phyloP scores from a whole-genome alignment of 23 tunicate genomes.

The Oikopleura dioica region DNA sequence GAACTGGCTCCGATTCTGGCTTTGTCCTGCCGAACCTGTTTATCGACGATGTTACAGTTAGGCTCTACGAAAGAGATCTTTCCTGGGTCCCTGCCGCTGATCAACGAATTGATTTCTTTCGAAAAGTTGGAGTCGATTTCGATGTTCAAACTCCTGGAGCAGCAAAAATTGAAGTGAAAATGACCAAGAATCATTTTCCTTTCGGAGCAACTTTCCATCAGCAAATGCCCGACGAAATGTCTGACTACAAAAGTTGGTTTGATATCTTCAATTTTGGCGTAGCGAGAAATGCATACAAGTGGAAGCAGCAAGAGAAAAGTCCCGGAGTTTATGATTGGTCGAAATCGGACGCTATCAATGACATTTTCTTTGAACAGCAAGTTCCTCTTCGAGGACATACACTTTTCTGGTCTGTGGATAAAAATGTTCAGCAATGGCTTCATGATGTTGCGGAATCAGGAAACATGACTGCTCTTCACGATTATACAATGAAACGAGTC shows the following conservation, averaged over 20 bases:
- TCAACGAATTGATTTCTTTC: background rate
- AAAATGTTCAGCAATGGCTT: slow-evolving; percentile 1
- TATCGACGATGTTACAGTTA: background rate
- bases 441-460: background rate
- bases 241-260: no score
- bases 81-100: background rate
- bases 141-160: slow-evolving; percentile 9
- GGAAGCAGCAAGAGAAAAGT: background rate
- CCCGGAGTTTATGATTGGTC: background rate
- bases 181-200: background rate
- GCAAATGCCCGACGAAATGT: background rate
- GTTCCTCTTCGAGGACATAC: background rate
- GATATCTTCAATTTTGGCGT: slow-evolving; percentile 7
- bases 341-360: background rate
- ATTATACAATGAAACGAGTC: no score
- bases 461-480: background rate
- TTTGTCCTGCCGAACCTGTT: no score
- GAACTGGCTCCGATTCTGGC: no score
- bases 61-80: background rate
- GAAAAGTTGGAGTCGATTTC: background rate
- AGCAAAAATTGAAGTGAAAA: background rate
- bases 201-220: background rate
- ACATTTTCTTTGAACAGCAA: background rate
- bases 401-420: slow-evolving; percentile 10
- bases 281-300: background rate